These are phyloP conservation scores for Ctenomys sociabilis DNA, from an alignment of 2,113 vertebrate species.

Conservation along the genomic window DNA sequence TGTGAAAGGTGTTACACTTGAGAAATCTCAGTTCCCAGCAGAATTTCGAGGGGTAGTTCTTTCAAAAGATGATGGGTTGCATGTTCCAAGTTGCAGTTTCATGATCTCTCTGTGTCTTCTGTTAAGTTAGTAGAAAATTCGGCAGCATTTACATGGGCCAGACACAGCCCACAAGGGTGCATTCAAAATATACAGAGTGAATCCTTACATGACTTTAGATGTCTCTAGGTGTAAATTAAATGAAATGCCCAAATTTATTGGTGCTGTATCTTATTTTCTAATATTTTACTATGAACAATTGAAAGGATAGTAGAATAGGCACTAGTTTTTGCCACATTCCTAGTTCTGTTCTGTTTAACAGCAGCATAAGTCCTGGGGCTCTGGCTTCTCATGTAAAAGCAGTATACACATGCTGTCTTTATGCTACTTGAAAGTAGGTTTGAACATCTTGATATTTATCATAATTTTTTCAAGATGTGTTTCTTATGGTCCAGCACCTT, in stretches of 20 bases:
- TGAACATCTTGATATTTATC: background rate
- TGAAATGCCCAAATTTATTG: background rate
- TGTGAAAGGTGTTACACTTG: background rate
- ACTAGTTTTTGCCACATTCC: background rate
- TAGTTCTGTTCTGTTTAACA: background rate
- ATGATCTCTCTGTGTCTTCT: background rate
- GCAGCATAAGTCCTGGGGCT: background rate
- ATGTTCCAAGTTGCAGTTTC: background rate
- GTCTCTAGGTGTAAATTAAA: background rate
- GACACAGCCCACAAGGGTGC: background rate
- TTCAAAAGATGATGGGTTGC: background rate
- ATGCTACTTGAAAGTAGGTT: background rate
- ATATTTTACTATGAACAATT: background rate
- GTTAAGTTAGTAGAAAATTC: background rate
- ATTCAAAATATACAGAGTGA: background rate
- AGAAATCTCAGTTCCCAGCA: background rate
- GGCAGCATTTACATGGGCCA: background rate
- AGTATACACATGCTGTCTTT: background rate
- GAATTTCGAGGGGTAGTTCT: background rate
- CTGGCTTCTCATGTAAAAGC: background rate
- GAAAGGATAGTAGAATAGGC: background rate
- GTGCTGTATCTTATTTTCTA: background rate
- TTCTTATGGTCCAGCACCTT: background rate
- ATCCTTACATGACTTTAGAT: background rate
- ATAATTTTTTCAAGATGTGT: background rate